phyloP scores from a whole-genome alignment of 2,797 vertebrate genomes.

The Manis pentadactyla region DNA sequence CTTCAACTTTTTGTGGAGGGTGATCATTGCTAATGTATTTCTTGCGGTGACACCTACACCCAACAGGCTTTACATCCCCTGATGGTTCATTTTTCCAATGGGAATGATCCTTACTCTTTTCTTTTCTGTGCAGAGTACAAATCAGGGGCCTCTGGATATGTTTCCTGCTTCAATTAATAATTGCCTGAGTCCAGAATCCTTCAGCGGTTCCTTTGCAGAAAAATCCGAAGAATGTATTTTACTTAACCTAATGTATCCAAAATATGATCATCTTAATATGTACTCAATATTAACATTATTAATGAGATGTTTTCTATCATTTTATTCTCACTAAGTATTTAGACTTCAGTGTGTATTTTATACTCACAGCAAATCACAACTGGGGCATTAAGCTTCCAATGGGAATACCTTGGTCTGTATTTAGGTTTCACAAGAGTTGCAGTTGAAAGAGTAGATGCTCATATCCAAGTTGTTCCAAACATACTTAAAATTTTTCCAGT shows the following conservation, averaged over 20 bases:
- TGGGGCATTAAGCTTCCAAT: neutral
- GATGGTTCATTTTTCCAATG: neutral
- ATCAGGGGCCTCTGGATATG: neutral
- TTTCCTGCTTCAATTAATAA: neutral
- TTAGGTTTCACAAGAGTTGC: neutral
- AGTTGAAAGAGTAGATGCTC: neutral
- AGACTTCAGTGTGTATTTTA: neutral
- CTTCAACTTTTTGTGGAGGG: neutral
- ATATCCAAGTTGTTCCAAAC: neutral
- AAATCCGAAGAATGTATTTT: neutral
- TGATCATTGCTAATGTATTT: neutral
- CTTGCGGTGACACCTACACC: neutral
- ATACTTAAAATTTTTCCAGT: neutral
- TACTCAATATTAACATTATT: neutral
- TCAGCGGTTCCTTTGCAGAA: neutral
- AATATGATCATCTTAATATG: neutral
- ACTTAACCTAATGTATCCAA: neutral
- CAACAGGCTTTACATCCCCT: neutral
- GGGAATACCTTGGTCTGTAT: neutral
- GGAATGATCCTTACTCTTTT: neutral
- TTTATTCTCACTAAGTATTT: neutral
- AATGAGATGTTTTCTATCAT: neutral
- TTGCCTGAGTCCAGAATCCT: neutral
- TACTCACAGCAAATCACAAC: neutral
- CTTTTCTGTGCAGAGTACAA: neutral